Percentiles rank a stretch among this genome's conserved stretches.
Evolutionary conservation across 2,797 vertebrate genomes (phyloP).

Genomic region (Alcedo atthis): DNA sequence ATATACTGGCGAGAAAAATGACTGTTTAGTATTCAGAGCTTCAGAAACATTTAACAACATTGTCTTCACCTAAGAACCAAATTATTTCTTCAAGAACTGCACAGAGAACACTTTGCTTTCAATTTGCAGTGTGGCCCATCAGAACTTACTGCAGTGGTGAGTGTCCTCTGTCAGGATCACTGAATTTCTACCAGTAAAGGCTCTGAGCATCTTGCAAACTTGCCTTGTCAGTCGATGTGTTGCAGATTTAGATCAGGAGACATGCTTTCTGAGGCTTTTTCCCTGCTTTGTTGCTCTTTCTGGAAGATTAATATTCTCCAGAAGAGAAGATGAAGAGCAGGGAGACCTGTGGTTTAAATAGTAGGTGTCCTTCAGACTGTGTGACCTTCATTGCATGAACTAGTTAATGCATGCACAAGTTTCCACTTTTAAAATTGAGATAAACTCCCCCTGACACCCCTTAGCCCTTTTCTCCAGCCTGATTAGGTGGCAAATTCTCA

Average conservation of each 20-base stretch:
- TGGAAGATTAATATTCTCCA: background rate
- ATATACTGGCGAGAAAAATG: slow-evolving; percentile 12
- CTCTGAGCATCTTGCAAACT: background rate
- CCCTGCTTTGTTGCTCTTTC: background rate
- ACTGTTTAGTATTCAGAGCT: slow-evolving; percentile 61
- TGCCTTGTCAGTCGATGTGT: background rate
- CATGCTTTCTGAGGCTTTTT: background rate
- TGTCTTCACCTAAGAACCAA: slow-evolving; percentile 59
- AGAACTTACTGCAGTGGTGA: slow-evolving; percentile 14
- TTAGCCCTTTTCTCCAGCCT: background rate
- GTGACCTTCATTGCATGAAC: background rate
- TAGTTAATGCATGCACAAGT: background rate
- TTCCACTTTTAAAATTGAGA: background rate
- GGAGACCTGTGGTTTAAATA: background rate
- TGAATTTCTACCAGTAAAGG: background rate
- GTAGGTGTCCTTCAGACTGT: background rate
- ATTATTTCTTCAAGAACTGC: slow-evolving; percentile 61
- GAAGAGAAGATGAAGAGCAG: background rate
- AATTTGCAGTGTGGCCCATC: slow-evolving; percentile 5
- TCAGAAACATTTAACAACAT: slow-evolving; percentile 49
- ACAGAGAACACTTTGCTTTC: slow-evolving; percentile 56
- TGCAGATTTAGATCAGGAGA: background rate
- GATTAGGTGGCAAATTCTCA: background rate
- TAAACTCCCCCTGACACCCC: background rate
- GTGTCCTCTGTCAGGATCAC: background rate